A percentile compares a stretch with the other conserved stretches of the same genome.
Conservation (phyloP, 2,888 invertebrate genomes). For the Steromphala cineraria region DNA sequence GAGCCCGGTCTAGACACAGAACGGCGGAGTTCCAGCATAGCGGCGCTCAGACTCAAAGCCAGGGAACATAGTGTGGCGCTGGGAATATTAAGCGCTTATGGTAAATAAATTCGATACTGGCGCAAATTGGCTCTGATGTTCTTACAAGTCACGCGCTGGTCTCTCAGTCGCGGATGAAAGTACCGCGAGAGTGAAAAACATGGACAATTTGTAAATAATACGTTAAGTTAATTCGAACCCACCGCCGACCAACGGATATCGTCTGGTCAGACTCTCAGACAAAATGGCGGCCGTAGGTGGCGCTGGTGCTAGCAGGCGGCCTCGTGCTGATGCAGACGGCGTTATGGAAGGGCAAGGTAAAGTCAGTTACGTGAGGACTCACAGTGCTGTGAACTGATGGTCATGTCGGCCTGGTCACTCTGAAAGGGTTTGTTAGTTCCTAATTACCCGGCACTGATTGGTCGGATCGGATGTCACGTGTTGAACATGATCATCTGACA, state of each 20-base stretch:
- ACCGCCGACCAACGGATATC: background rate
- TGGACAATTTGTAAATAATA: conserved; percentile 8
- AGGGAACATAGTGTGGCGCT: conserved; percentile 70
- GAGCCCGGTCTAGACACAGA: conserved; percentile 61
- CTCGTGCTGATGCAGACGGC: background rate
- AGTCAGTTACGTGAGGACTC: background rate
- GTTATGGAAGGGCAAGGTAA: background rate
- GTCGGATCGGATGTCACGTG: background rate
- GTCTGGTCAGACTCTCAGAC: background rate
- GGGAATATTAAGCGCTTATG: conserved; percentile 65
- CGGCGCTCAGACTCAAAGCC: conserved; percentile 70
- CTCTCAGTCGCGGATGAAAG: background rate
- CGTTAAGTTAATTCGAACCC: background rate
- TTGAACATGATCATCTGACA: background rate
- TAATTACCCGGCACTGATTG: background rate
- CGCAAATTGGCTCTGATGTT: background rate
- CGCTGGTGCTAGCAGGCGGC: background rate
- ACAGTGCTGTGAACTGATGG: background rate
- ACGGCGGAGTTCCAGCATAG: conserved; percentile 70
- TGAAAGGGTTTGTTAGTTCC: background rate
- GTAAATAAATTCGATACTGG: conserved; percentile 39
- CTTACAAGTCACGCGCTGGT: background rate
- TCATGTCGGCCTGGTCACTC: background rate
- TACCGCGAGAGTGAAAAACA: background rate
- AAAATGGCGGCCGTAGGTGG: background rate